A percentile compares a stretch with the other conserved stretches of the same genome.
phyloP scores from a whole-genome alignment of 1,140 invertebrate genomes.

The Anthonomus grandis region DNA sequence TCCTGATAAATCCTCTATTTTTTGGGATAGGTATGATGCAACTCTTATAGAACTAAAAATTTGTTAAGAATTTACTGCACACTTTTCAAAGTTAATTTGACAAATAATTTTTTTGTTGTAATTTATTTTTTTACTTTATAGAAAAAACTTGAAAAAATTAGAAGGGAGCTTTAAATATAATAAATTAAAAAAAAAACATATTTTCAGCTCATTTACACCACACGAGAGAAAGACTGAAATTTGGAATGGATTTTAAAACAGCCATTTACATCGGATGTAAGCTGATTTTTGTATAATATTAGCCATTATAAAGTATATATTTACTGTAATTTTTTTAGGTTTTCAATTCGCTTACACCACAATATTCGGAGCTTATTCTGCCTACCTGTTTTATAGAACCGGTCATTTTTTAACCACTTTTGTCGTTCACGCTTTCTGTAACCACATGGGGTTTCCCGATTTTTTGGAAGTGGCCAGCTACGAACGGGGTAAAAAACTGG shows the following conservation, averaged over 20 bases:
- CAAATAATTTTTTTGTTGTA: too few species aligned
- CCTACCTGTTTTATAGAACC: constrained; percentile 79
- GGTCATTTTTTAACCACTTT: constrained; percentile 88
- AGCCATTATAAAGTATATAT: too few species aligned
- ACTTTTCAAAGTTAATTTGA: too few species aligned
- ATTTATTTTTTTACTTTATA: too few species aligned
- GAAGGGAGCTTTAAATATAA: too few species aligned
- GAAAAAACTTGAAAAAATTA: too few species aligned
- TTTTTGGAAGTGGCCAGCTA: constrained; percentile 72
- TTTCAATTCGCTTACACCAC: constrained; percentile 92
- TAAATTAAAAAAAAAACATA: too few species aligned
- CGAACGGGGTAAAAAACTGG: constrained; percentile 59
- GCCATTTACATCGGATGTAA: constrained; percentile 69
- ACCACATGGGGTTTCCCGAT: constrained; percentile 94
- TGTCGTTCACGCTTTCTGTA: constrained; percentile 89
- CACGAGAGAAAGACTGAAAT: constrained; percentile 73
- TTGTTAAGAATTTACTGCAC: too few species aligned
- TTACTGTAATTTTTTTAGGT: constrained; percentile 53
- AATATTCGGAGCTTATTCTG: constrained; percentile 90
- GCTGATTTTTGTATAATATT: constrained; percentile 41
- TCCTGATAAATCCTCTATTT: constrained; percentile 85
- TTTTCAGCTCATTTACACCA: constrained; percentile 90
- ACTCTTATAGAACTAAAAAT: too few species aligned
- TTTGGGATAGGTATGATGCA: constrained; percentile 82
- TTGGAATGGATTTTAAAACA: constrained; percentile 63